phyloP scores from a whole-genome alignment of 2,113 vertebrate genomes.

The Platysternon megacephalum region DNA sequence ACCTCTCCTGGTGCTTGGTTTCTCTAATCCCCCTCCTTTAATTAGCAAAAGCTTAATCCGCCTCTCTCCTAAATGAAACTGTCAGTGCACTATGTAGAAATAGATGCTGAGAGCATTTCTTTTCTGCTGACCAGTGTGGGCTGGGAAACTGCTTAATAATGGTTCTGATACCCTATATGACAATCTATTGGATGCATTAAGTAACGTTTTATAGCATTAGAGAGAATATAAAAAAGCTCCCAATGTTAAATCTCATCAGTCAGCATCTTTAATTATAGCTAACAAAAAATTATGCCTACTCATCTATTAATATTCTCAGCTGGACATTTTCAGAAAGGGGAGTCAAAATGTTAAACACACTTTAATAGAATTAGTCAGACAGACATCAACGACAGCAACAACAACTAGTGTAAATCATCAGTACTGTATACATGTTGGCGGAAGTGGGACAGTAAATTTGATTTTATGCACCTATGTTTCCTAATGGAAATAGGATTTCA shows the following conservation, averaged over 20 bases:
- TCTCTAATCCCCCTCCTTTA: neutral
- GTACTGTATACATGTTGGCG: neutral
- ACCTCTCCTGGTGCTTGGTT: conserved; percentile 9
- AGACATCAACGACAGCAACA: neutral
- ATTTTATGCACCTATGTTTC: neutral
- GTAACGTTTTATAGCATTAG: neutral
- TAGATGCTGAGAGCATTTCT: conserved; percentile 3
- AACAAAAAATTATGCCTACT: conserved; percentile 7
- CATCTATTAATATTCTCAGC: neutral
- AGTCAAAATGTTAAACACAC: neutral
- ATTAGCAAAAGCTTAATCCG: conserved; percentile 28
- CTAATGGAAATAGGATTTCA: neutral
- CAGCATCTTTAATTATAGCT: neutral
- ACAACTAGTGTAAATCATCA: neutral
- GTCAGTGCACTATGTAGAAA: neutral
- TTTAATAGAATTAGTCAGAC: neutral
- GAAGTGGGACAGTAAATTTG: neutral
- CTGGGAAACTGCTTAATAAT: conserved; percentile 3
- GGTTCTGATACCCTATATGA: neutral
- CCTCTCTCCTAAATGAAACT: neutral
- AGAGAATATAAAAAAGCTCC: conserved; percentile 9
- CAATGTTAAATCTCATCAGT: neutral
- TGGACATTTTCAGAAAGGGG: neutral
- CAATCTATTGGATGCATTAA: neutral
- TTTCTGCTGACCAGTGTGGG: conserved; percentile 13